Evolutionary conservation across 2,888 invertebrate genomes (phyloP), one percentile per base, ranked within the genome.

Genomic region (Laothoe populi): DNA sequence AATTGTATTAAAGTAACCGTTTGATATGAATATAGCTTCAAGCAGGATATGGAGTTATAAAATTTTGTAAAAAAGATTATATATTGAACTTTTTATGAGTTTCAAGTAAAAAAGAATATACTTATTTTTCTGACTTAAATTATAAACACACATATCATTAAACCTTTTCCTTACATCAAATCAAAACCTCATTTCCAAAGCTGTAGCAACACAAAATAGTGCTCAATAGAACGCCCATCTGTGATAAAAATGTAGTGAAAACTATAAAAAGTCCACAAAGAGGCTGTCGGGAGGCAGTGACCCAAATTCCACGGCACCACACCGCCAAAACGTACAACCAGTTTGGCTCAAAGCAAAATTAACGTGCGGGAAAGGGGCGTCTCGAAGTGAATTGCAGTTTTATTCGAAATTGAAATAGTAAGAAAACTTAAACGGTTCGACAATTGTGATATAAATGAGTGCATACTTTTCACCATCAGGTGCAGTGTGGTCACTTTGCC

Each of bases 291-390:
- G 35, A 4, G 11, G 60, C 57, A 48, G 44, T 63, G 64, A 66
- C 65, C 66, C 66, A 68, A 62, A 68, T 70, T 66, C 67, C 61
- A 64, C 40, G 62, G 62, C 63, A 61, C 48, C 57, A 44, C 63
- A 53, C 60, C 64, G 63, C 65, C 67, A 63, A 64, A 66, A 63
- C 65, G 60, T 60, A 65, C 64, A 38, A 59, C 60, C 49, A 65
- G 60, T 26, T n/a, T 44, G 44, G 21, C 19, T 53, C 19, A 53
- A 38, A 63, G 63, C 48, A 57, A 63, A 67, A 69, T 70, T 69
- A 68, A 63, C 65, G 64, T 59, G 59, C 19, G 49, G 21, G 59
- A 26, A 1, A 16, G 2, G 48, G 48, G 4, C 5, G n/a, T 0
- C 40, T 24, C 16, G 2, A 1, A 5, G 44, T 16, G 31, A 26